Percentiles rank a stretch among this genome's conserved stretches.
These are phyloP conservation scores for Phyto melanocephala DNA, from an alignment of 2,888 invertebrate genomes.

Conservation along the genomic window DNA sequence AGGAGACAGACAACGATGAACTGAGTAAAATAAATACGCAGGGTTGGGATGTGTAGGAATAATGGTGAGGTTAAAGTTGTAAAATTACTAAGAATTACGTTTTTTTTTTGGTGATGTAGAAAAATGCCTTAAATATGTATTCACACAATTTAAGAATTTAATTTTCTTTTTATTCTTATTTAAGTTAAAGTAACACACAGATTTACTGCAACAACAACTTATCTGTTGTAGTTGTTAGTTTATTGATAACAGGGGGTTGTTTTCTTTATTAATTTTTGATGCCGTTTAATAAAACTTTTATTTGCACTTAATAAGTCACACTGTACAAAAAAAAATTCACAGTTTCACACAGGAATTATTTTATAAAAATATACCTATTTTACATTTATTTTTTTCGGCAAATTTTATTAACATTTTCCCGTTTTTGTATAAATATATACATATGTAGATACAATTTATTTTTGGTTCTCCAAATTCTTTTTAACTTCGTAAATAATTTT, in stretches of 20 bases:
- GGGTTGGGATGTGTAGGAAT: slow-evolving; percentile 3
- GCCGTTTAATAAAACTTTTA: slow-evolving; percentile 10
- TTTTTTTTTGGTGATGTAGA: too few species aligned
- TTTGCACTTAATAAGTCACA: slow-evolving; percentile 30
- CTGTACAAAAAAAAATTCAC: not conserved
- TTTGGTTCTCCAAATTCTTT: not conserved
- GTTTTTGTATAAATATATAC: too few species aligned
- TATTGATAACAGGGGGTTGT: slow-evolving; percentile 43
- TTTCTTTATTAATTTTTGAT: slow-evolving; percentile 23
- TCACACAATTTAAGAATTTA: not conserved
- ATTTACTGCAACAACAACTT: too few species aligned
- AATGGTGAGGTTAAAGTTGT: not conserved
- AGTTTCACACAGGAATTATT: not conserved
- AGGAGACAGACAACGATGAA: not conserved
- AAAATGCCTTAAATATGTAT: too few species aligned
- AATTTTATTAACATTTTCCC: not conserved
- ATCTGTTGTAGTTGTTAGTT: too few species aligned
- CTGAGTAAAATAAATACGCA: slow-evolving; percentile 19
- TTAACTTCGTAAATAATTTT: slow-evolving; percentile 16
- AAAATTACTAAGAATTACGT: slow-evolving; percentile 16
- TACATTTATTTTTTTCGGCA: not conserved
- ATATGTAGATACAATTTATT: not conserved
- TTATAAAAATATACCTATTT: not conserved
- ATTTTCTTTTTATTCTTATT: too few species aligned
- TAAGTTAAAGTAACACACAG: too few species aligned